These are phyloP conservation scores for Halictus rubicundus DNA, from an alignment of 1,140 invertebrate species.

Conservation along the genomic window DNA sequence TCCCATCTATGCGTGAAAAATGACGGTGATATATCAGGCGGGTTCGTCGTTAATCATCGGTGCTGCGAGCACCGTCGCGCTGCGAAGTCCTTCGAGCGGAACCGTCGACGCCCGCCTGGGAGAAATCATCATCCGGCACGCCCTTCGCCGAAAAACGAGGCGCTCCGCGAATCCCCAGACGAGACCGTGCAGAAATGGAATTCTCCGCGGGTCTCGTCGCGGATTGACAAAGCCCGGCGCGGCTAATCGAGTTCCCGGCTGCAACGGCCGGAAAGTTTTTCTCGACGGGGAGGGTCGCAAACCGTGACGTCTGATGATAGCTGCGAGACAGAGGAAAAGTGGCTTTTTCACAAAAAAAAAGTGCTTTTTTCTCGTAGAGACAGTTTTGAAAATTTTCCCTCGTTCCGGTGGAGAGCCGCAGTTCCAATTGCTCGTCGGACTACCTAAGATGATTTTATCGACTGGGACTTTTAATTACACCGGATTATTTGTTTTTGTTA, in stretches of 20 bases:
- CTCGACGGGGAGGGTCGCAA: neutral
- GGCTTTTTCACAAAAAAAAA: neutral
- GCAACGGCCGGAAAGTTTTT: neutral
- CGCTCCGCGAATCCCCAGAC: neutral
- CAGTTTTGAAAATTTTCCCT: neutral
- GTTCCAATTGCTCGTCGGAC: too few species aligned
- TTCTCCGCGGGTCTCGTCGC: neutral
- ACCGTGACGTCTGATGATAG: too few species aligned
- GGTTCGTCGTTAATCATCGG: conserved; percentile 68
- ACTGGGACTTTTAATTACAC: too few species aligned
- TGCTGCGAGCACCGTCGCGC: conserved; percentile 52
- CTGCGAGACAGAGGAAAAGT: too few species aligned
- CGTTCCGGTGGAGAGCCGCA: too few species aligned
- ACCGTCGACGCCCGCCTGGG: conserved; percentile 49
- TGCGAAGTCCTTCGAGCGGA: conserved; percentile 66
- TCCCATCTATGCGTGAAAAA: conserved; percentile 75
- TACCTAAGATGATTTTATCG: too few species aligned
- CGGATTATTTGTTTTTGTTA: too few species aligned
- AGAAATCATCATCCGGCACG: conserved; percentile 60
- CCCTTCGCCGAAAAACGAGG: conserved; percentile 23
- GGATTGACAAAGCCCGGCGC: conserved; percentile 1
- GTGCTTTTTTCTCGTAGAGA: neutral
- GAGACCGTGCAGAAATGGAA: neutral
- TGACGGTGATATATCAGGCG: conserved; percentile 70
- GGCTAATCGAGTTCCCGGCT: conserved; percentile 19